phyloP scores from a whole-genome alignment of 1,140 invertebrate genomes.

The Macrosteles quadrilineatus region DNA sequence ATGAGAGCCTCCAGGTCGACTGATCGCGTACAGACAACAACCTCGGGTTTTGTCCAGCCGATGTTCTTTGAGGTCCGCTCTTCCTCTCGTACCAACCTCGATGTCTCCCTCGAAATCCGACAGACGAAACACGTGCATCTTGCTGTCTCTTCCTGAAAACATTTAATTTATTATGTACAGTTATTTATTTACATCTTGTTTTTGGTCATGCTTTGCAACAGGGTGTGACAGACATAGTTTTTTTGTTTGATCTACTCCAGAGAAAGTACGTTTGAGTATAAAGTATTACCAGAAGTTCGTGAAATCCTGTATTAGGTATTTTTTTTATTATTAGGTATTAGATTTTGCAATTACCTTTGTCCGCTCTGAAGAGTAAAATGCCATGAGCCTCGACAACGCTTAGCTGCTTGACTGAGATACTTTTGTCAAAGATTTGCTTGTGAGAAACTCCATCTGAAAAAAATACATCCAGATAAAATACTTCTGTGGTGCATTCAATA shows the following conservation, averaged over 20 bases:
- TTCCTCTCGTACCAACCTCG: conserved; percentile 32
- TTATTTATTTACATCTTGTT: too few relatives aligned
- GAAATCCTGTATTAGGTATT: too few relatives aligned
- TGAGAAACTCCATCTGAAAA: conserved; percentile 66
- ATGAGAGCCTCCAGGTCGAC: conserved; percentile 66
- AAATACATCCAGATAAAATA: conserved; percentile 30
- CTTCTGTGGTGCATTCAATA: too few relatives aligned
- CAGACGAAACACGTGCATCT: conserved; percentile 70
- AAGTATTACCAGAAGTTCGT: too few relatives aligned
- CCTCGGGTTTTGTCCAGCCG: conserved; percentile 67
- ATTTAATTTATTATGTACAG: too few relatives aligned
- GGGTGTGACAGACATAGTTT: too few relatives aligned
- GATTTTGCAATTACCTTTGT: conserved; percentile 64
- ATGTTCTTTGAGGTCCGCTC: conserved; percentile 62
- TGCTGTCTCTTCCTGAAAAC: conserved; percentile 62
- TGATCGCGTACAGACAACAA: conserved; percentile 70
- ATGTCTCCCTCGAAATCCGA: conserved; percentile 63
- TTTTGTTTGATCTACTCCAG: too few relatives aligned
- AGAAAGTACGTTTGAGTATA: too few relatives aligned
- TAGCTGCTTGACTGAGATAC: conserved; percentile 67
- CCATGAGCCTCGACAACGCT: conserved; percentile 73
- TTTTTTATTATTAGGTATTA: too few relatives aligned
- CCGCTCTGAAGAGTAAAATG: conserved; percentile 65
- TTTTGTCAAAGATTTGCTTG: conserved; percentile 68
- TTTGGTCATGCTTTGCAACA: too few relatives aligned